Base-by-base conservation (phyloP, 2,797 vertebrate species). In the Diplodus sargus region DNA sequence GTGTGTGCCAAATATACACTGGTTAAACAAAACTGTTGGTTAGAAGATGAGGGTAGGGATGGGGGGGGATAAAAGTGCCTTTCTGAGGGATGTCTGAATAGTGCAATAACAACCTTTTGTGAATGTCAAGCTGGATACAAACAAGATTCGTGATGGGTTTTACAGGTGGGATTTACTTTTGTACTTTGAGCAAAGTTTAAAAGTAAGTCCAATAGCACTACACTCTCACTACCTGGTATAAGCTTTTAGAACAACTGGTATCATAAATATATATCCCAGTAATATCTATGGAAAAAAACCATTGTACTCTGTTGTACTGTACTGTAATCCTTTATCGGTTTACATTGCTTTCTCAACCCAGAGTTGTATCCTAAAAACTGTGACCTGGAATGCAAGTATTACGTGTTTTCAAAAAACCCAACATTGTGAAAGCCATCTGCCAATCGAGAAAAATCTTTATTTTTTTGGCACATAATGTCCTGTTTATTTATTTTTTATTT, bases 401-500 rank as follows among this genome's bases (percentile, higher is more conserved):
- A 78, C 48, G 76, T 93, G 84, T 94, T 90, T 90, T 88, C 87
- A 86, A 89, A 90, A 90, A 92, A 91, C 72, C 83, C 87, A 93
- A 94, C 86, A 92, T 94, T 93, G 91, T 94, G 91, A 92, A 92
- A 95, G 94, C 93, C 90, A 93, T 94, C 91, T 93, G 89, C 91
- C 88, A 91, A 92, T 93, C 93, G 83, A 93, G 92, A 92, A 85
- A 81, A 90, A 83, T 92, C 81, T 91, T 93, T 92, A 85, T 94
- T 94, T 92, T 92, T 92, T 93, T 93, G 94, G 93, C 93, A 94
- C 94, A 91, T 92, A 89, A 87, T 93, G 89, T 94, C 90, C 54
- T 91, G 90, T 94, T 87, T 93, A 94, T 95, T 94, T 95, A 93
- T 95, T 94, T 94, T 94, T 94, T 92, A 93, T 95, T 93, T 95